phyloP scores from a whole-genome alignment of 2,797 vertebrate genomes.

The Synaphobranchus kaupii region DNA sequence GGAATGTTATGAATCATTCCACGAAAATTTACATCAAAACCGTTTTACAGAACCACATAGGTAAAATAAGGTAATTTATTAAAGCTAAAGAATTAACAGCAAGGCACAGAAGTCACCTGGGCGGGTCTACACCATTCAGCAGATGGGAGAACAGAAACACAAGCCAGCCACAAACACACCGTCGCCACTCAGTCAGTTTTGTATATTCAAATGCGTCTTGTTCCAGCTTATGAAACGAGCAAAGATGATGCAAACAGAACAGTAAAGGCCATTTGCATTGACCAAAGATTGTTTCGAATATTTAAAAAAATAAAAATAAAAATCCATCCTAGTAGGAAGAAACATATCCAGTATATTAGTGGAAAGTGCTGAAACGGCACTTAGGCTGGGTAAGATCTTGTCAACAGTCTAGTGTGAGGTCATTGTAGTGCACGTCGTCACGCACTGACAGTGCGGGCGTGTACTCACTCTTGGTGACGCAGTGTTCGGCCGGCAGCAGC shows the following conservation, averaged over 20 bases:
- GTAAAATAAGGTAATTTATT: neutral
- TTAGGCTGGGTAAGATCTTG: neutral
- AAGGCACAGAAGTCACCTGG: neutral
- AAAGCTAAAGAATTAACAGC: neutral
- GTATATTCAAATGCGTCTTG: neutral
- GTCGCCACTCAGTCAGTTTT: neutral
- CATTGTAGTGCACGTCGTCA: neutral
- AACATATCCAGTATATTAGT: neutral
- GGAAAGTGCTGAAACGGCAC: neutral
- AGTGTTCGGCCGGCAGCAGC: constrained; percentile 89
- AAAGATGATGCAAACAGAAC: neutral
- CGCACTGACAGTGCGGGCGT: neutral
- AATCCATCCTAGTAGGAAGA: neutral
- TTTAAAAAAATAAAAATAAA: neutral
- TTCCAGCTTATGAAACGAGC: neutral
- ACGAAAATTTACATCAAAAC: neutral
- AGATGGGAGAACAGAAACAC: neutral
- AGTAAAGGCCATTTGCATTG: neutral
- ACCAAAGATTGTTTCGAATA: neutral
- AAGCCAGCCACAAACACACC: neutral
- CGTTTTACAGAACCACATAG: neutral
- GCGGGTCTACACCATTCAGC: neutral
- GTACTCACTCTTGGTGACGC: constrained; percentile 88
- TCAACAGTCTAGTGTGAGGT: too few species aligned
- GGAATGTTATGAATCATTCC: neutral